A percentile compares a stretch with the other conserved stretches of the same genome.
These are phyloP conservation scores for Microchrysa polita DNA, from an alignment of 2,888 invertebrate genomes.

Conservation along the genomic window DNA sequence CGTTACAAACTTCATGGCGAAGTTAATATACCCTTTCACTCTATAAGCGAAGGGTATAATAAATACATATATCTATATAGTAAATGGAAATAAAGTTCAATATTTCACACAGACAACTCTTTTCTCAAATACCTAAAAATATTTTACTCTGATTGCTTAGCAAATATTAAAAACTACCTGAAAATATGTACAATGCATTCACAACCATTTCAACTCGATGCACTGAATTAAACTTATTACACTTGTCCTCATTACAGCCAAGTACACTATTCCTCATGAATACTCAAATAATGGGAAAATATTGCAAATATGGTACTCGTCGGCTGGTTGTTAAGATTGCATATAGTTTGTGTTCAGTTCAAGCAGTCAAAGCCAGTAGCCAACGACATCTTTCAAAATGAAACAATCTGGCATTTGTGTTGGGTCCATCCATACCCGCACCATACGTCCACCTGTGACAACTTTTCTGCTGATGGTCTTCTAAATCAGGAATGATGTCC, in stretches of 20 bases:
- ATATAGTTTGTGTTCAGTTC: no score
- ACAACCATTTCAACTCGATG: slow-evolving; percentile 17
- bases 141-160: no score
- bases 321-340: slow-evolving; percentile 1
- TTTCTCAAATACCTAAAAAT: no score
- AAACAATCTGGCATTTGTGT: neutral
- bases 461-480: slow-evolving; percentile 38
- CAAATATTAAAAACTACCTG: neutral
- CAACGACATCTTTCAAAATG: neutral
- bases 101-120: no score
- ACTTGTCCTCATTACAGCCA: slow-evolving; percentile 35
- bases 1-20: no score
- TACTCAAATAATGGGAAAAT: slow-evolving; percentile 49
- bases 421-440: slow-evolving; percentile 8
- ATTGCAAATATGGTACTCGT: slow-evolving; percentile 46
- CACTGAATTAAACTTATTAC: slow-evolving; percentile 24
- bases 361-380: neutral
- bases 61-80: no score
- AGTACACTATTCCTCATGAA: slow-evolving; percentile 32
- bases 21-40: no score
- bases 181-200: slow-evolving; percentile 23
- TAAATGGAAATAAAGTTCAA: no score
- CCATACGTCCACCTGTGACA: slow-evolving; percentile 41
- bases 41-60: no score
- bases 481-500: slow-evolving; percentile 43